Evolutionary conservation across 2,797 vertebrate species (phyloP).

Genomic region (Mallotus villosus): DNA sequence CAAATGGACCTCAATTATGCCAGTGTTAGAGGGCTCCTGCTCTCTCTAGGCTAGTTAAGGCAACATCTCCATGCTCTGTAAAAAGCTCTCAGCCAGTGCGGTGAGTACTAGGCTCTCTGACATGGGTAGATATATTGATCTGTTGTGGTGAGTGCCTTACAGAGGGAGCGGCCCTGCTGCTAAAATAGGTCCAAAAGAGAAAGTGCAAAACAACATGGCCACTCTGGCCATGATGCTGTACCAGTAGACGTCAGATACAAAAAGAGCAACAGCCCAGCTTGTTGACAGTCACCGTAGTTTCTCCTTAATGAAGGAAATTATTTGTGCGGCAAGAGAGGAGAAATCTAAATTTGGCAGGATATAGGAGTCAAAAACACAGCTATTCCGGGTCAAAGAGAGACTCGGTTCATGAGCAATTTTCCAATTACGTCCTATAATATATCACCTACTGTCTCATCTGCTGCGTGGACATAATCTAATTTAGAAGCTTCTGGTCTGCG

Average conservation of each 20-base stretch:
- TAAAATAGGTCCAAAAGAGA: constrained; percentile 12
- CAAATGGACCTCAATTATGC: constrained; percentile 70
- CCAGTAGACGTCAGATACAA: no score
- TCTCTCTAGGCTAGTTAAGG: constrained; percentile 63
- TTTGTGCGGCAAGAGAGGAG: no score
- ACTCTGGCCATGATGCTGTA: no score
- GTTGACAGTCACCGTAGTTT: no score
- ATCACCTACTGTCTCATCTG: constrained; percentile 73
- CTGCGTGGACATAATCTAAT: constrained; percentile 72
- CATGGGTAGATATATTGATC: constrained; percentile 77
- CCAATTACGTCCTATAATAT: constrained; percentile 66
- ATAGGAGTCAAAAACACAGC: constrained; percentile 34
- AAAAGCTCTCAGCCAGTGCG: constrained; percentile 49
- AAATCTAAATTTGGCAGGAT: no score
- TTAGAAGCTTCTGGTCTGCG: constrained; percentile 63
- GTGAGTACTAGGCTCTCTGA: constrained; percentile 64
- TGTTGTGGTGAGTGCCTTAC: constrained; percentile 69
- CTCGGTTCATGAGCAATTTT: constrained; percentile 67
- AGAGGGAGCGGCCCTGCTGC: constrained; percentile 30
- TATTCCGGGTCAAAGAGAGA: constrained; percentile 65
- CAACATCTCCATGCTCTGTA: constrained; percentile 8
- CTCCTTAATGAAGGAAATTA: no score
- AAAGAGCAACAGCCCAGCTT: no score
- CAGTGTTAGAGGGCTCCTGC: constrained; percentile 71
- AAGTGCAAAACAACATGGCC: neutral